Evolutionary conservation across 1,140 invertebrate genomes (phyloP).

Genomic region (Uloborus diversus): DNA sequence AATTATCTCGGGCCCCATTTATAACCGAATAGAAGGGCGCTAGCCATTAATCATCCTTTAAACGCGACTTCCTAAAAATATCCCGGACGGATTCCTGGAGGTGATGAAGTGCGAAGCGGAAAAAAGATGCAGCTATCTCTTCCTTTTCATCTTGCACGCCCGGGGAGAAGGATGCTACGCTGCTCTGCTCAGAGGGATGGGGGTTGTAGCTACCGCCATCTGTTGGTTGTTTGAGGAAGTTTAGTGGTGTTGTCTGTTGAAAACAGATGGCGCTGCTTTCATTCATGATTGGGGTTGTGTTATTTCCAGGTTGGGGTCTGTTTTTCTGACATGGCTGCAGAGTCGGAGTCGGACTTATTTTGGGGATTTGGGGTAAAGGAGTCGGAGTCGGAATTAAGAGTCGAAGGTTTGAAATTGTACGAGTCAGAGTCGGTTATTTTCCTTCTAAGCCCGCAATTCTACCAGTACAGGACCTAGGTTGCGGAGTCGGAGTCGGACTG

Average conservation of each 20-base stretch:
- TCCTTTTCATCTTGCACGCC: neutral
- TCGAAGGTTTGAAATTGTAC: too few relatives aligned
- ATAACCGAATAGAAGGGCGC: constrained; percentile 44
- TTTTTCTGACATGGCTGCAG: too few relatives aligned
- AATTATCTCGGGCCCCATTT: constrained; percentile 45
- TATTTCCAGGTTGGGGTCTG: too few relatives aligned
- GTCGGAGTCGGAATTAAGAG: too few relatives aligned
- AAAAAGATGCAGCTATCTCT: constrained; percentile 14
- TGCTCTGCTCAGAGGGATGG: neutral
- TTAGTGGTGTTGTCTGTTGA: neutral
- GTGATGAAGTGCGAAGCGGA: constrained; percentile 52
- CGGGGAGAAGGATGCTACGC: neutral
- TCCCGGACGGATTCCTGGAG: constrained; percentile 41
- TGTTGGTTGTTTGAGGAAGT: neutral
- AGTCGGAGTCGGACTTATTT: too few relatives aligned
- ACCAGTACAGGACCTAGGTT: too few relatives aligned
- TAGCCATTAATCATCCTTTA: constrained; percentile 52
- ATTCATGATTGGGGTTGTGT: too few relatives aligned
- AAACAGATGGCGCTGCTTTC: neutral
- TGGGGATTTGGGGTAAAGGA: too few relatives aligned
- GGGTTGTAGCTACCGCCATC: constrained; percentile 4
- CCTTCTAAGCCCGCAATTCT: too few relatives aligned
- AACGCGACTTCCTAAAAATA: constrained; percentile 53
- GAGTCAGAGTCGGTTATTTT: too few relatives aligned
- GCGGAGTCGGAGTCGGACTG: too few relatives aligned